These are phyloP conservation scores for Larimichthys polyactis DNA, from an alignment of 2,113 vertebrate species.

Conservation along the genomic window DNA sequence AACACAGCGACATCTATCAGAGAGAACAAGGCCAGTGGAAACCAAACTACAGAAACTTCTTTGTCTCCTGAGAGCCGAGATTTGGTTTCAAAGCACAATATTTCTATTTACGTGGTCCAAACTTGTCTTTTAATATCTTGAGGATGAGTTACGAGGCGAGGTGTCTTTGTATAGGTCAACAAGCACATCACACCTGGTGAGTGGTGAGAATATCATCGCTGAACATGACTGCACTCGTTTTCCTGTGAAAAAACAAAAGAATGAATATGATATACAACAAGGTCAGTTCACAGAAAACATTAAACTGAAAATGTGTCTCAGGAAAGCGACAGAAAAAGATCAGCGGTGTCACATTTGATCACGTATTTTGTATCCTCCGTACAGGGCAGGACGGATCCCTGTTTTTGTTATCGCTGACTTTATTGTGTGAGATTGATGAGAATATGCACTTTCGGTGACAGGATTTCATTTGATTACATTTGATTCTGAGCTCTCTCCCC, in stretches of 20 bases:
- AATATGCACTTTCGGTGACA: constrained; percentile 51
- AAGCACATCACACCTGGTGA: neutral
- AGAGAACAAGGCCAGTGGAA: no score
- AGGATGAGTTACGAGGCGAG: neutral
- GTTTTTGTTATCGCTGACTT: constrained; percentile 37
- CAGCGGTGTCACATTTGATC: neutral
- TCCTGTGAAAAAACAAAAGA: neutral
- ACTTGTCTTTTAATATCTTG: neutral
- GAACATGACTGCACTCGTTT: neutral
- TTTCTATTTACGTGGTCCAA: neutral
- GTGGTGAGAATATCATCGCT: neutral
- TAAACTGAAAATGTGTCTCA: neutral
- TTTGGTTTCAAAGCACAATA: neutral
- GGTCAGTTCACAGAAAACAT: neutral
- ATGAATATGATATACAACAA: neutral
- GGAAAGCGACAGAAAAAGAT: neutral
- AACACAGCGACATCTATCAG: no score
- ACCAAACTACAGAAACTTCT: neutral
- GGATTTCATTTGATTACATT: constrained; percentile 53
- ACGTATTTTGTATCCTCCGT: constrained; percentile 1
- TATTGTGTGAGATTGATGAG: constrained; percentile 55
- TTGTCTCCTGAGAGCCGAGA: no score
- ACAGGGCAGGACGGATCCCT: neutral
- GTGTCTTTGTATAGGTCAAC: neutral
- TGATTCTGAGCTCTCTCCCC: constrained; percentile 16